Conservation (phyloP, 2,888 invertebrate genomes). For the Melikaiella ostensackeni region DNA sequence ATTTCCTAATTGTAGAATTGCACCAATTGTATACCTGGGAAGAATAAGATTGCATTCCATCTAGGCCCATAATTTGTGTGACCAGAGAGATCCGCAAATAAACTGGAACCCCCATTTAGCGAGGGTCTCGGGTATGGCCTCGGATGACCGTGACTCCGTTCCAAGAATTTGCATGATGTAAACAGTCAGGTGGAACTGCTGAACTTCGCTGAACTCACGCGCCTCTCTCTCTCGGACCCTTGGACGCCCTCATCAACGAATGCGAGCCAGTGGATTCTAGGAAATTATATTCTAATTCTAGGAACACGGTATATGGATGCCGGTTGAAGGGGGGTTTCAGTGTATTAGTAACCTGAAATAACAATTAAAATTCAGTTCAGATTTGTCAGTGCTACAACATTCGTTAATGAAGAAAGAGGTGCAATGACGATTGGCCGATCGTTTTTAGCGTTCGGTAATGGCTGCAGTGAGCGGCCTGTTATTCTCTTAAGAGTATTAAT, state of each 20-base stretch:
- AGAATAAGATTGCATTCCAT: not conserved
- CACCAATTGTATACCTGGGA: not conserved
- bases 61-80: not conserved
- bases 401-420: not conserved
- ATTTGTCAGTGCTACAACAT: not conserved
- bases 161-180: too few species aligned
- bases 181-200: too few species aligned
- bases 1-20: not conserved
- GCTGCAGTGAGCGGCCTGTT: not conserved
- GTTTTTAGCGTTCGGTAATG: not conserved
- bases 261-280: too few species aligned
- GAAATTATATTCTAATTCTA: too few species aligned
- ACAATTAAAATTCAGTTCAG: not conserved
- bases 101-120: too few species aligned
- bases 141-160: too few species aligned
- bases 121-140: too few species aligned
- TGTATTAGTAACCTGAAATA: not conserved
- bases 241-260: too few species aligned
- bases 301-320: too few species aligned
- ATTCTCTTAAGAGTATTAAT: conserved; percentile 22
- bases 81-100: not conserved
- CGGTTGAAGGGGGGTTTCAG: too few species aligned
- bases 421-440: not conserved
- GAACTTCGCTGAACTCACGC: too few species aligned
- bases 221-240: too few species aligned